A percentile compares a stretch with the other conserved stretches of the same genome.
Evolutionary conservation across 2,113 vertebrate species (phyloP).

Genomic region (Nicator chloris): DNA sequence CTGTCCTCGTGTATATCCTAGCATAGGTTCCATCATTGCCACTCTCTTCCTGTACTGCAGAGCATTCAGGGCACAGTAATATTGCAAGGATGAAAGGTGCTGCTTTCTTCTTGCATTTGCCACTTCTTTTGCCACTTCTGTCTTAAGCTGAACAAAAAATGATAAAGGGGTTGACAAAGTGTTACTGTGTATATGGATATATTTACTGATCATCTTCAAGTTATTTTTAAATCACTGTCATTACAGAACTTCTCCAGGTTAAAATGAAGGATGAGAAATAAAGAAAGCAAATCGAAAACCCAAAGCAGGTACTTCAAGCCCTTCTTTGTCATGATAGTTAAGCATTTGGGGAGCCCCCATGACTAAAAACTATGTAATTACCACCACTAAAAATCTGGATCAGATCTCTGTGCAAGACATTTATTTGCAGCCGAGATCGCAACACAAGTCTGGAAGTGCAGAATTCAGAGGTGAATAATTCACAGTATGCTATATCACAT

Average conservation of each 20-base stretch:
- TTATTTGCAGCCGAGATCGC: not conserved
- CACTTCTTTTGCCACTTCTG: slow-evolving; percentile 88
- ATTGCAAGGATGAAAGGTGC: slow-evolving; percentile 92
- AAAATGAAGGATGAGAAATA: not conserved
- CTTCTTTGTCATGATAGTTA: not conserved
- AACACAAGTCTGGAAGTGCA: not conserved
- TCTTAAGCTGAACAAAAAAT: slow-evolving; percentile 78
- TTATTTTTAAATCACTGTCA: not conserved
- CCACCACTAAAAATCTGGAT: not conserved
- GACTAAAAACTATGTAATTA: not conserved
- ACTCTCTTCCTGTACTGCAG: slow-evolving; percentile 92
- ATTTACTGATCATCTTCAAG: not conserved
- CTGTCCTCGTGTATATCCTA: slow-evolving; percentile 92
- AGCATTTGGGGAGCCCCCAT: not conserved
- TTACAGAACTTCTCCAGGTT: not conserved
- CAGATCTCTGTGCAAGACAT: not conserved
- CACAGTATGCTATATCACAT: not conserved
- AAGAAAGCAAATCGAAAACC: not conserved
- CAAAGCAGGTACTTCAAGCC: not conserved
- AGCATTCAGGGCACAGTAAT: slow-evolving; percentile 94
- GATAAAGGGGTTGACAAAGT: not conserved
- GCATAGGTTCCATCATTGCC: slow-evolving; percentile 94
- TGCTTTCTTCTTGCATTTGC: slow-evolving; percentile 90
- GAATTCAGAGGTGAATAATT: not conserved
- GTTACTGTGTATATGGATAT: not conserved